A percentile compares a stretch with the other conserved stretches of the same genome.
These are phyloP conservation scores for Elymnias hypermnestra DNA, from an alignment of 1,140 invertebrate genomes.

Conservation along the genomic window DNA sequence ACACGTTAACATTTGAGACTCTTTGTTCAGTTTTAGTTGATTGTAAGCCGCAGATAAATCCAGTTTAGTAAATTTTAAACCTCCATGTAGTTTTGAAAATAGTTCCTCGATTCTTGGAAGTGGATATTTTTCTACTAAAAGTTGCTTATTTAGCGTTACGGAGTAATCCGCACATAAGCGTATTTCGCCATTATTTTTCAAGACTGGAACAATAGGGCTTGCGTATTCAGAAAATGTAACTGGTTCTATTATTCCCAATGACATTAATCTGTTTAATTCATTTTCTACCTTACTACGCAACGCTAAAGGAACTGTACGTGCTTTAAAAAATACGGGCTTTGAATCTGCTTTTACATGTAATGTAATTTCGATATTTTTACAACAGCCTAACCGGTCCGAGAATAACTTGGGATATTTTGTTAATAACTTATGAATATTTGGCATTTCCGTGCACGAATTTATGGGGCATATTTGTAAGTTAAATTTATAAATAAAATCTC, in stretches of 20 bases:
- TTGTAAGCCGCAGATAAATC: constrained; percentile 26
- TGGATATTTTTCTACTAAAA: constrained; percentile 23
- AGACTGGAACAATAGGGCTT: constrained; percentile 11
- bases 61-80: constrained; percentile 19
- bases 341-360: constrained; percentile 27
- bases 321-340: constrained; percentile 40
- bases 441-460: constrained; percentile 10
- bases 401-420: too few relatives aligned
- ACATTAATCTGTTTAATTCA: too few relatives aligned
- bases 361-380: constrained; percentile 21
- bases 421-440: constrained; percentile 7
- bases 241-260: too few relatives aligned
- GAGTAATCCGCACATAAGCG: constrained; percentile 56
- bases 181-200: constrained; percentile 44
- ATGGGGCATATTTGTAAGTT: constrained; percentile 15
- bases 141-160: constrained; percentile 30
- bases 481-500: constrained; percentile 29
- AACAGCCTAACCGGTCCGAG: constrained; percentile 21
- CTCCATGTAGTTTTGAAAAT: constrained; percentile 25
- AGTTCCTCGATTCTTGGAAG: constrained; percentile 21
- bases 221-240: constrained; percentile 58
- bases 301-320: constrained; percentile 35
- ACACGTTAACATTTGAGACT: constrained; percentile 20
- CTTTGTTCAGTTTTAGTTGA: constrained; percentile 20
- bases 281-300: too few relatives aligned